These are phyloP conservation scores for Dryadula phaetusa DNA, from an alignment of 2,888 invertebrate species.

Conservation along the genomic window DNA sequence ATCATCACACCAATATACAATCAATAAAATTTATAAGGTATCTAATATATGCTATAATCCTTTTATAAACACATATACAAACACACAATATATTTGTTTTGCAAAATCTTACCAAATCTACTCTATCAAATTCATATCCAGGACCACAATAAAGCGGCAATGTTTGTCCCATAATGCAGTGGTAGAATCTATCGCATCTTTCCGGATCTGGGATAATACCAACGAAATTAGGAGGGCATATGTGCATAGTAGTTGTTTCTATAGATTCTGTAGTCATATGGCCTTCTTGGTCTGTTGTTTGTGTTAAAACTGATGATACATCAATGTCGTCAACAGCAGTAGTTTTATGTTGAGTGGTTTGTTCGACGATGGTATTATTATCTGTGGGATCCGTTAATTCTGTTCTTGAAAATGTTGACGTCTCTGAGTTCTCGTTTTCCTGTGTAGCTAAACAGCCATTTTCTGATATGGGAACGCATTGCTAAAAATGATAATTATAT, in stretches of 20 bases:
- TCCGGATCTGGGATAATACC: slow-evolving; percentile 47
- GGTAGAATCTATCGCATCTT: slow-evolving; percentile 46
- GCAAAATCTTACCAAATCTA: slow-evolving; percentile 3
- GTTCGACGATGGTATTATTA: slow-evolving; percentile 1
- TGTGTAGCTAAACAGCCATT: slow-evolving; percentile 36
- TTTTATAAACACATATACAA: not conserved
- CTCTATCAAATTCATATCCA: slow-evolving; percentile 36
- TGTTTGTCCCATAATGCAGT: slow-evolving; percentile 44
- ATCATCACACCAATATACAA: too few species aligned
- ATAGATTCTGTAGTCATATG: slow-evolving; percentile 35
- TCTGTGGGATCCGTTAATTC: slow-evolving; percentile 20
- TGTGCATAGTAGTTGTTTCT: slow-evolving; percentile 35
- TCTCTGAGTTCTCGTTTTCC: not conserved
- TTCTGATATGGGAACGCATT: slow-evolving; percentile 40
- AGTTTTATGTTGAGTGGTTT: slow-evolving; percentile 3
- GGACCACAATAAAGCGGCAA: slow-evolving; percentile 44
- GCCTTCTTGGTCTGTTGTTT: slow-evolving; percentile 29
- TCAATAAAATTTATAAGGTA: too few species aligned
- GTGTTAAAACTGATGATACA: slow-evolving; percentile 39
- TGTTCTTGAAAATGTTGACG: slow-evolving; percentile 23
- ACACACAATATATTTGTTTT: too few species aligned
- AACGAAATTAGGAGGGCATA: slow-evolving; percentile 45
- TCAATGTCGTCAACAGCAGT: slow-evolving; percentile 30
- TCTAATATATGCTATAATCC: not conserved
- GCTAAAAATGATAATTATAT: slow-evolving; percentile 32